Conservation (phyloP, 2,797 vertebrate genomes). For the Liasis olivaceus region DNA sequence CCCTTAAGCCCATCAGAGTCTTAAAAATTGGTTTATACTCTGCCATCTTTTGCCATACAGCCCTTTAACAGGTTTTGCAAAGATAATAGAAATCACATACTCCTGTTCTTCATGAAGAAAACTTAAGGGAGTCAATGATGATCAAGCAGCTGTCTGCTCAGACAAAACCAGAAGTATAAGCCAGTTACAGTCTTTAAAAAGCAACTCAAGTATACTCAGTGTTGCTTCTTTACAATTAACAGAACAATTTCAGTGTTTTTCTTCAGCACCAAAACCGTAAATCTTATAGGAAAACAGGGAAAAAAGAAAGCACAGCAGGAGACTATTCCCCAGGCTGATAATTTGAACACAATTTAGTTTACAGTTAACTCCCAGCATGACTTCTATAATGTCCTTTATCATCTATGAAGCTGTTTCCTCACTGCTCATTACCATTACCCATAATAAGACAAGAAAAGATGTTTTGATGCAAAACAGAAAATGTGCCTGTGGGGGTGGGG, state of each 20-base stretch:
- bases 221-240: slow-evolving; percentile 31
- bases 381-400: slow-evolving; percentile 52
- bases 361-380: slow-evolving; percentile 56
- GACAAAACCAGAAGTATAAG: background rate
- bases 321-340: slow-evolving; percentile 25
- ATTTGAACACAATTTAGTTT: slow-evolving; percentile 57
- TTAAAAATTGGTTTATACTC: background rate
- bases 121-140: background rate
- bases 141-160: background rate
- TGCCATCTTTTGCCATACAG: background rate
- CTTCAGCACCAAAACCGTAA: slow-evolving; percentile 44
- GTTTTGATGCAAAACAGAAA: slow-evolving; percentile 44
- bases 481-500: slow-evolving; percentile 22
- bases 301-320: slow-evolving; percentile 50
- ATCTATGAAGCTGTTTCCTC: slow-evolving; percentile 52
- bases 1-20: background rate
- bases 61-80: background rate
- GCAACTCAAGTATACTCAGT: background rate
- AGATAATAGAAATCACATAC: background rate
- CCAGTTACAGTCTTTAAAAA: background rate
- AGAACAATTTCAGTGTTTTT: slow-evolving; percentile 32
- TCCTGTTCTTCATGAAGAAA: background rate
- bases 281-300: slow-evolving; percentile 52
- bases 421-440: slow-evolving; percentile 45
- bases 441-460: slow-evolving; percentile 56